phyloP scores from a whole-genome alignment of 1,140 invertebrate genomes.

The Aphis craccivora region DNA sequence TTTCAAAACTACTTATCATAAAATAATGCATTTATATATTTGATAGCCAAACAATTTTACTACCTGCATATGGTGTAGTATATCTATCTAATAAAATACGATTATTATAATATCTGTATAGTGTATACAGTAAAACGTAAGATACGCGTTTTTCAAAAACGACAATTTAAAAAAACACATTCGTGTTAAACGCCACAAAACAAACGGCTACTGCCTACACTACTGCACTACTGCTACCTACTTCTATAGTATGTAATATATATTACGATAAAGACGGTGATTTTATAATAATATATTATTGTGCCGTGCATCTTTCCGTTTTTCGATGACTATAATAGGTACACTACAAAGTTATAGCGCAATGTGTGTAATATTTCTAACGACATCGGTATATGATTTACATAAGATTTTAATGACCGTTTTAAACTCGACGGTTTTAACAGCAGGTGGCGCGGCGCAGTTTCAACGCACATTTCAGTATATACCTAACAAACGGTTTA shows the following conservation, averaged over 20 bases:
- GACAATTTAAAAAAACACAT: background rate
- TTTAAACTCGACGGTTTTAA: constrained; percentile 19
- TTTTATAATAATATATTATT: constrained; percentile 6
- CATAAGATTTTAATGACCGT: constrained; percentile 28
- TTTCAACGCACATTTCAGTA: background rate
- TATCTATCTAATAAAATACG: background rate
- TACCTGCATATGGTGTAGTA: background rate
- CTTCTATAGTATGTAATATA: background rate
- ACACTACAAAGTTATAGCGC: background rate
- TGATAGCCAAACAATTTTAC: background rate
- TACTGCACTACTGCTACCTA: background rate
- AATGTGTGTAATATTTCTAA: background rate
- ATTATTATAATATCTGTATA: no score
- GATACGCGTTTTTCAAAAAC: background rate
- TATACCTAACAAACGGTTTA: constrained; percentile 17
- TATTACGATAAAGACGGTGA: background rate
- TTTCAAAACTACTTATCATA: background rate
- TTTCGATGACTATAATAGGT: background rate
- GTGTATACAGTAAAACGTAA: no score
- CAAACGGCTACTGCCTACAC: background rate
- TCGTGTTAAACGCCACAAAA: background rate
- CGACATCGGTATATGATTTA: background rate
- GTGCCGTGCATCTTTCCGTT: background rate
- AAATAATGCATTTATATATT: background rate
- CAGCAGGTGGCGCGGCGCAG: constrained; percentile 21